A percentile compares a stretch with the other conserved stretches of the same genome.
Evolutionary conservation across 2,113 vertebrate genomes (phyloP).

Genomic region (Salvelinus sp.): DNA sequence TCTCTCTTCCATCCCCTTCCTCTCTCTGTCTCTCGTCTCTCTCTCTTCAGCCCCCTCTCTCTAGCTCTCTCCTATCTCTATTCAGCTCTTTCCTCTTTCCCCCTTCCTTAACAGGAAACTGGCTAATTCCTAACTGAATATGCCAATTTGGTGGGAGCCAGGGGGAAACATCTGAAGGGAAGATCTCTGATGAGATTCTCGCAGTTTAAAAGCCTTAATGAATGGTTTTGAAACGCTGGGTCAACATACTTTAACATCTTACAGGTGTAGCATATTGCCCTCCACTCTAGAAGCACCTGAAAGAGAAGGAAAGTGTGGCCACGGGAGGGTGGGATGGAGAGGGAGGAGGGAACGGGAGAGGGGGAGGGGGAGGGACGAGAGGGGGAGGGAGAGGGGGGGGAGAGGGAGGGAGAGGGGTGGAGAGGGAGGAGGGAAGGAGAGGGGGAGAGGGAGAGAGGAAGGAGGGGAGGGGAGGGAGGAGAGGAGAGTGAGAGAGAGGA

Average conservation of each 20-base stretch:
- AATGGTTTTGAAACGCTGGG: constrained; percentile 56
- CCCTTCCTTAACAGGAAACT: constrained; percentile 74
- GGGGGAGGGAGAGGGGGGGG: constrained; percentile 14
- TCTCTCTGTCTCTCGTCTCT: constrained; percentile 37
- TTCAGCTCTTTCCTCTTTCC: constrained; percentile 20
- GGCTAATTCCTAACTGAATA: constrained; percentile 76
- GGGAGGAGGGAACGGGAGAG: too few species aligned
- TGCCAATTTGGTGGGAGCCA: constrained; percentile 62
- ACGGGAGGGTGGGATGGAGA: constrained; percentile 2
- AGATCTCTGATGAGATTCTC: constrained; percentile 56
- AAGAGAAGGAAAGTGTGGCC: constrained; percentile 41
- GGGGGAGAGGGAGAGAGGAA: constrained; percentile 5
- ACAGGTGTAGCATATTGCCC: constrained; percentile 58
- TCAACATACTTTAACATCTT: constrained; percentile 63
- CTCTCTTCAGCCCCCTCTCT: not conserved
- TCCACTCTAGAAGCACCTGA: constrained; percentile 32
- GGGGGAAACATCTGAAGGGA: constrained; percentile 61
- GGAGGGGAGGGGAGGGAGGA: not conserved
- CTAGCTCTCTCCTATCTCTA: not conserved
- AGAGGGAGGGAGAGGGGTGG: too few species aligned
- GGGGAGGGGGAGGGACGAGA: too few species aligned
- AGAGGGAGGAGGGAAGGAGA: constrained; percentile 3
- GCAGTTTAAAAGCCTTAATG: constrained; percentile 60
- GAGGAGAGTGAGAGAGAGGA: too few species aligned
- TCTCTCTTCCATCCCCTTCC: too few species aligned